Percentiles rank a stretch among this genome's conserved stretches.
Evolutionary conservation across 2,888 invertebrate genomes (phyloP).

Genomic region (Calliphora vomitoria): DNA sequence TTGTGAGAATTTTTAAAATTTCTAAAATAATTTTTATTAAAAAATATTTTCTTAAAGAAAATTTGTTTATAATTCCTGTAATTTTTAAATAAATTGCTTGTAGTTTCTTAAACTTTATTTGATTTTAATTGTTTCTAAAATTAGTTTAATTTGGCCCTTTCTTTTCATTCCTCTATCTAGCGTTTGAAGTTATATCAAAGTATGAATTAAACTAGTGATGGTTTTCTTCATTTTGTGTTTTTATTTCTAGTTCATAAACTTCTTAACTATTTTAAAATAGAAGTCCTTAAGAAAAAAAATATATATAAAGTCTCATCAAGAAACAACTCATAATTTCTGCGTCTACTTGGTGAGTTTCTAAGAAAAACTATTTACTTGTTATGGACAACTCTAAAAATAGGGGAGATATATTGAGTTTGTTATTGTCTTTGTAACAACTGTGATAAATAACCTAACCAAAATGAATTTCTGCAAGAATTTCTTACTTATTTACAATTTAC

Average conservation of each 20-base stretch:
- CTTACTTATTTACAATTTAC: too few species aligned
- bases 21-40: too few species aligned
- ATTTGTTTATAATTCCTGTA: too few species aligned
- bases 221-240: neutral
- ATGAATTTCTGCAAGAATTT: neutral
- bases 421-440: neutral
- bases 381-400: neutral
- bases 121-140: too few species aligned
- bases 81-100: too few species aligned
- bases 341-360: neutral
- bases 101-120: too few species aligned
- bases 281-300: neutral
- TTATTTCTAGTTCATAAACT: neutral
- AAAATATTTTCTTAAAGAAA: too few species aligned
- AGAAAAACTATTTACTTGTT: neutral
- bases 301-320: neutral
- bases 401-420: neutral
- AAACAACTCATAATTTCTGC: neutral
- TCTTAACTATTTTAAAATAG: slow-evolving; percentile 16
- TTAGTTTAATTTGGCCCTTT: too few species aligned
- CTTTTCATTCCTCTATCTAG: too few species aligned
- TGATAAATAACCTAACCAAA: neutral
- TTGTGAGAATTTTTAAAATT: neutral
- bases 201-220: too few species aligned
- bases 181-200: too few species aligned